Evolutionary conservation across 2,113 vertebrate species (phyloP).

Genomic region (Lepus timidus): DNA sequence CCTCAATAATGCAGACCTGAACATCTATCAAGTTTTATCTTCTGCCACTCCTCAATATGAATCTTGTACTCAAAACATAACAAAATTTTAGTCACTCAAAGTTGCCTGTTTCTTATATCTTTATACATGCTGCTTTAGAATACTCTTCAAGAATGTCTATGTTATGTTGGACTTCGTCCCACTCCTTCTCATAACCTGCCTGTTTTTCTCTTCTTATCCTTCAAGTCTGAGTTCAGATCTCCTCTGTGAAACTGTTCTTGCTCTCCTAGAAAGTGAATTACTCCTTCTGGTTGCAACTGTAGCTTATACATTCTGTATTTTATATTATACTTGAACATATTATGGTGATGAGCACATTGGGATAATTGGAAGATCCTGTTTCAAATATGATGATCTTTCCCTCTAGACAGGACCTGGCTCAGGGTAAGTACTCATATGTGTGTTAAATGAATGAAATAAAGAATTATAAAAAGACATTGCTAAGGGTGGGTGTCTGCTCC

Average conservation of each 20-base stretch:
- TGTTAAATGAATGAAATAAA: slow-evolving; percentile 52
- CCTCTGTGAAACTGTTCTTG: slow-evolving; percentile 28
- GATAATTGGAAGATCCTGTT: background rate
- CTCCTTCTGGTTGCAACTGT: background rate
- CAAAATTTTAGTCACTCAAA: slow-evolving; percentile 36
- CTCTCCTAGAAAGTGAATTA: background rate
- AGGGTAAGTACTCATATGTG: slow-evolving; percentile 46
- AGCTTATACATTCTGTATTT: background rate
- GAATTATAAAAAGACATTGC: slow-evolving; percentile 20
- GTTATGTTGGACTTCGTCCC: background rate
- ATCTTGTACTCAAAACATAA: background rate
- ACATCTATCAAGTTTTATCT: slow-evolving; percentile 19
- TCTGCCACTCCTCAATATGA: background rate
- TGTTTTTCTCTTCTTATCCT: background rate
- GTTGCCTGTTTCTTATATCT: background rate
- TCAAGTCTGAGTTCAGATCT: slow-evolving; percentile 35
- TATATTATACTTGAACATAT: background rate
- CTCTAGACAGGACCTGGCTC: background rate
- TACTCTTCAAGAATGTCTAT: background rate
- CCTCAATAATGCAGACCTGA: background rate
- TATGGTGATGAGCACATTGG: background rate
- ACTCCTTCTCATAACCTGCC: background rate
- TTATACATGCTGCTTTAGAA: background rate
- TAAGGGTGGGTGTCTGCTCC: background rate
- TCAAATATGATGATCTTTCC: slow-evolving; percentile 25